Evolutionary conservation across 2,888 invertebrate genomes (phyloP).

Genomic region (Minunthozetes semirufus): DNA sequence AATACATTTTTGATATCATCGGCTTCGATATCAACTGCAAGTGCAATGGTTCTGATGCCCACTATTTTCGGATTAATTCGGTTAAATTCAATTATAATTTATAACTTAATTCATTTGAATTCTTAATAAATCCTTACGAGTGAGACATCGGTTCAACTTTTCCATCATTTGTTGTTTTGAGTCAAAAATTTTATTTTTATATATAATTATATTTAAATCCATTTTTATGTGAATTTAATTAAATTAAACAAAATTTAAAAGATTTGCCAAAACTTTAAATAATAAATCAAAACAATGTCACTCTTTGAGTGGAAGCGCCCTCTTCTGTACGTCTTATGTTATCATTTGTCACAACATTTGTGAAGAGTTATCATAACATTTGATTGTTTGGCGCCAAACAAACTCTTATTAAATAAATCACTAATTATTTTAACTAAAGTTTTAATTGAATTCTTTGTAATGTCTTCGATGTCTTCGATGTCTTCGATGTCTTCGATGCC

Average conservation of each 20-base stretch:
- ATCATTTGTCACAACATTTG: not conserved
- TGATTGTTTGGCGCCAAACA: constrained; percentile 10
- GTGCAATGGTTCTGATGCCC: not conserved
- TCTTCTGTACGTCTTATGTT: not conserved
- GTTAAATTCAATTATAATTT: not conserved
- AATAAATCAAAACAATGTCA: not conserved
- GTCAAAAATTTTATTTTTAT: constrained; percentile 13
- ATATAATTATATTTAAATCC: constrained; percentile 26
- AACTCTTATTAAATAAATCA: not conserved
- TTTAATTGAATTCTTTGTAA: not conserved
- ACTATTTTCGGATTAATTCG: not conserved
- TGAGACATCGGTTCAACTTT: not conserved
- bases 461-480: not conserved
- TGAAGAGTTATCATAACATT: not conserved
- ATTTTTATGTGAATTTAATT: not conserved
- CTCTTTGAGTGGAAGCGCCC: not conserved
- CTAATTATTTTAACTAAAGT: not conserved
- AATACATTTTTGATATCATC: constrained; percentile 4
- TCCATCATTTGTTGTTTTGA: not conserved
- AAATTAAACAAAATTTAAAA: not conserved
- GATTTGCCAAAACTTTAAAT: not conserved
- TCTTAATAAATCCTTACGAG: not conserved
- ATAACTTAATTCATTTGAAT: not conserved
- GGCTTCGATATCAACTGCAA: not conserved
- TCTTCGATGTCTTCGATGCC: too few species aligned